Percentiles rank a stretch among this genome's conserved stretches.
These are phyloP conservation scores for Probaryconus sp. DNA, from an alignment of 1,140 invertebrate species.

Conservation along the genomic window DNA sequence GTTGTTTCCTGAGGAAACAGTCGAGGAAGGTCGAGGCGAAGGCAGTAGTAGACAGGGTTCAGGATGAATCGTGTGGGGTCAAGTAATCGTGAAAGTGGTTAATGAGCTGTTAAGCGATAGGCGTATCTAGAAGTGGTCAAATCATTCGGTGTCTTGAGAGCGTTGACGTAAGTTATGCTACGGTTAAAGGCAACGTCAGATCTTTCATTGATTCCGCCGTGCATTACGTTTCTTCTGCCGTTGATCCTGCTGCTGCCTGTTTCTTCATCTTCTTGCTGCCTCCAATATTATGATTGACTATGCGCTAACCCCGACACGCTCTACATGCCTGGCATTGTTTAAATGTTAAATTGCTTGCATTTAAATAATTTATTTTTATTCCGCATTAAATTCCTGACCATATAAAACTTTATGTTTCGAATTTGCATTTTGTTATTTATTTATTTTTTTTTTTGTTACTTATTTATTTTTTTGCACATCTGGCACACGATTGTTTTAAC, in stretches of 20 bases:
- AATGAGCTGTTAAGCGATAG: constrained; percentile 70
- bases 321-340: constrained; percentile 16
- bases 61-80: constrained; percentile 53
- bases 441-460: too few species aligned
- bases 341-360: background rate
- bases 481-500: too few species aligned
- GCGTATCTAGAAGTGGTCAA: constrained; percentile 51
- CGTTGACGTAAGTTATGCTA: constrained; percentile 56
- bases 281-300: constrained; percentile 23
- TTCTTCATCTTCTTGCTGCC: too few species aligned
- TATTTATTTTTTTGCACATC: too few species aligned
- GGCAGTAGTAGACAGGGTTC: constrained; percentile 32
- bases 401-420: too few species aligned
- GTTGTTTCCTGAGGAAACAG: constrained; percentile 36
- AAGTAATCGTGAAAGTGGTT: constrained; percentile 63
- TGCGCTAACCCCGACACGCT: constrained; percentile 26
- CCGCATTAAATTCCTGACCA: too few species aligned
- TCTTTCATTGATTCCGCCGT: constrained; percentile 34
- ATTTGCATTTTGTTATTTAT: too few species aligned
- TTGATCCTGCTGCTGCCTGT: too few species aligned
- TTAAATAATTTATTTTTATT: constrained; percentile 8
- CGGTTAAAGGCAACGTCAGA: constrained; percentile 50
- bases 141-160: constrained; percentile 41
- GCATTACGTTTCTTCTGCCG: constrained; percentile 40
- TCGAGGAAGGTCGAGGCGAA: constrained; percentile 31